Evolutionary conservation across 1,140 invertebrate species (phyloP).

Genomic region (Brachionus asplanchnoidis): DNA sequence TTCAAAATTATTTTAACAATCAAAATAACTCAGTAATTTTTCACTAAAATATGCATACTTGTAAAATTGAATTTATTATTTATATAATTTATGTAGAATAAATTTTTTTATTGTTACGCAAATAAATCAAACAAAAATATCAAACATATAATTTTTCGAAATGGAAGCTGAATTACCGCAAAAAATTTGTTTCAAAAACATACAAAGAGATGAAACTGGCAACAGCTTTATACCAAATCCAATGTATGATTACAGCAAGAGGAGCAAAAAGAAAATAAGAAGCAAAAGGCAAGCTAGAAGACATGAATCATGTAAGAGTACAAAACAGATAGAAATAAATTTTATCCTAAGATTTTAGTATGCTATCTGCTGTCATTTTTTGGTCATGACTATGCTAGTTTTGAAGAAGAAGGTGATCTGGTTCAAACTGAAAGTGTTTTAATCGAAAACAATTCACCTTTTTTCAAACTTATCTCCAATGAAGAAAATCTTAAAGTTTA

Average conservation of each 20-base stretch:
- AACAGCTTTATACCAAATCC: not conserved
- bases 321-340: not conserved
- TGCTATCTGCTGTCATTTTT: not conserved
- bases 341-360: not conserved
- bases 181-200: not conserved
- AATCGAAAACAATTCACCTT: not conserved
- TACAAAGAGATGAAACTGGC: not conserved
- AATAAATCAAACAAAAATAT: too few relatives aligned
- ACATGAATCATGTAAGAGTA: conserved; percentile 1
- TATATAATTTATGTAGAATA: too few relatives aligned
- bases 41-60: too few relatives aligned
- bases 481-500: conserved; percentile 20
- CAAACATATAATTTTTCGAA: not conserved
- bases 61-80: too few relatives aligned
- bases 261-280: not conserved
- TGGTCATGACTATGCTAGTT: not conserved
- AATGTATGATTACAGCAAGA: conserved; percentile 11
- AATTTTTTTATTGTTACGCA: too few relatives aligned
- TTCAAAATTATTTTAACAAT: too few relatives aligned
- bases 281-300: conserved; percentile 5
- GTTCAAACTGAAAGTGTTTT: not conserved
- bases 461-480: not conserved
- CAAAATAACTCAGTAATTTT: too few relatives aligned
- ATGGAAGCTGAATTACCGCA: not conserved
- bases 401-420: conserved; percentile 3